phyloP scores from a whole-genome alignment of 2,797 vertebrate species.

The Thripadectes ignobilis region DNA sequence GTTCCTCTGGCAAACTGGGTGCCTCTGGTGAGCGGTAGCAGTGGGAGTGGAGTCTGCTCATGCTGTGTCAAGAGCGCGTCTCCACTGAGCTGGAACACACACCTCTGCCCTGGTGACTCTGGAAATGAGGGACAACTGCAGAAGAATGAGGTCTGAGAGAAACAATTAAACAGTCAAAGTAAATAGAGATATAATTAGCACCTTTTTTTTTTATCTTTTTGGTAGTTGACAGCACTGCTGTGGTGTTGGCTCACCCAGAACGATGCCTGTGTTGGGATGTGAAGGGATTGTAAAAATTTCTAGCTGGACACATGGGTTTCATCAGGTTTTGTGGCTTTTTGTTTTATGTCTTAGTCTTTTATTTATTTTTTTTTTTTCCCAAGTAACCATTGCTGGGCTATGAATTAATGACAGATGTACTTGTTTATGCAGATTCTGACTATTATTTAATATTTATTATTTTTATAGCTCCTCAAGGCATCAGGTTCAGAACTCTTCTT shows the following conservation, averaged over 20 bases:
- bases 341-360: neutral
- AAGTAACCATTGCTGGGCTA: neutral
- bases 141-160: neutral
- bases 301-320: neutral
- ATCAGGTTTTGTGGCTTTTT: neutral
- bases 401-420: neutral
- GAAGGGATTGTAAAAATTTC: neutral
- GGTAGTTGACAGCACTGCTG: neutral
- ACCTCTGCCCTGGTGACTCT: neutral
- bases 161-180: neutral
- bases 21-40: neutral
- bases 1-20: neutral
- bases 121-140: neutral
- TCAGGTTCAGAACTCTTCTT: neutral
- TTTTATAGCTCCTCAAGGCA: neutral
- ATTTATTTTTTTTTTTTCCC: neutral
- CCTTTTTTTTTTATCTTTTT: neutral
- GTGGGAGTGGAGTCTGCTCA: neutral
- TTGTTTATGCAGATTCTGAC: neutral
- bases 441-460: neutral
- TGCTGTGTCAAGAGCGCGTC: neutral
- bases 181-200: neutral
- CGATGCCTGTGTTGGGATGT: neutral
- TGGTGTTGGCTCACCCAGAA: neutral
- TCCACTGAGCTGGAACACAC: neutral